A percentile compares a stretch with the other conserved stretches of the same genome.
These are phyloP conservation scores for Phenganax stokvisi DNA, from an alignment of 92 coral and sea anemone genomes.

Conservation along the genomic window DNA sequence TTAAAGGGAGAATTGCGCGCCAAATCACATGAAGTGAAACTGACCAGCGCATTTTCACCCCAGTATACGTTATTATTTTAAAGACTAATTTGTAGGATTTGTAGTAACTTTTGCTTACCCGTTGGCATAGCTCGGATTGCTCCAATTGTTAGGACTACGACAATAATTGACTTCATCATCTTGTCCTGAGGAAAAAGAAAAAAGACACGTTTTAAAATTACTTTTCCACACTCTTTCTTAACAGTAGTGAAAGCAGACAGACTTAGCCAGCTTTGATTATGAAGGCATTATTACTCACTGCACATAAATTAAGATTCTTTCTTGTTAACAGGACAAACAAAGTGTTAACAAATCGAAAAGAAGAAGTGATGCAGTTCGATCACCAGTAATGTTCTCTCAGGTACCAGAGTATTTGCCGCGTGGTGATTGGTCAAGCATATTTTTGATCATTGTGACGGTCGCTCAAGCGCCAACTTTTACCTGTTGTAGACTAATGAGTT, in stretches of 20 bases:
- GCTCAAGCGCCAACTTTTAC: not conserved
- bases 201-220: not conserved
- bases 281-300: not conserved
- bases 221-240: not conserved
- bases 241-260: not conserved
- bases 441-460: conserved; percentile 9
- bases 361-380: conserved; percentile 12
- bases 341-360: conserved; percentile 11
- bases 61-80: not conserved
- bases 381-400: conserved; percentile 27
- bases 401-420: conserved; percentile 7
- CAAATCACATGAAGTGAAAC: too few species aligned
- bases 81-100: not conserved
- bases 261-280: too few species aligned
- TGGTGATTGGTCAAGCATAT: conserved; percentile 9
- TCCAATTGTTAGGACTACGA: conserved; percentile 25
- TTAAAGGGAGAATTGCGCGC: too few species aligned
- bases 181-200: not conserved
- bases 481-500: not conserved
- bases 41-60: too few species aligned
- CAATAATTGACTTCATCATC: conserved; percentile 26
- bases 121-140: conserved; percentile 24
- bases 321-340: conserved; percentile 1
- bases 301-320: not conserved
- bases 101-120: conserved; percentile 20